phyloP scores from a whole-genome alignment of 2,797 vertebrate genomes.

The Lacerta bilineata region DNA sequence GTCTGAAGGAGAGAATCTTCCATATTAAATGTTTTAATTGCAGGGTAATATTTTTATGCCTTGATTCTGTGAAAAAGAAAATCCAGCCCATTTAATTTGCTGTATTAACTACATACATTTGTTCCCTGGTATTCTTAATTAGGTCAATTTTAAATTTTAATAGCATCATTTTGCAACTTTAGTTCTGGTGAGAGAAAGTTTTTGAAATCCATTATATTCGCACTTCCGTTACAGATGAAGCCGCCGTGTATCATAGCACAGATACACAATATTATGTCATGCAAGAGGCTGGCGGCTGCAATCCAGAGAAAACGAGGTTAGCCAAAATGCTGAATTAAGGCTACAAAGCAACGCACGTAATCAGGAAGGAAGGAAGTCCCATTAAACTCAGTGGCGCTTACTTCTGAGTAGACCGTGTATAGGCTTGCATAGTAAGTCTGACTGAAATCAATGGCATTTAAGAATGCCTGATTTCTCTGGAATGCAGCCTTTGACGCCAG shows the following conservation, averaged over 20 bases:
- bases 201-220: slow-evolving; percentile 61
- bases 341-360: neutral
- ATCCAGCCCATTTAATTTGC: slow-evolving; percentile 54
- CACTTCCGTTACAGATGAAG: slow-evolving; percentile 46
- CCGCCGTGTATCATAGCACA: neutral
- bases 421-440: neutral
- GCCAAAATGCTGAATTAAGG: neutral
- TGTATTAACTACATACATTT: slow-evolving; percentile 63
- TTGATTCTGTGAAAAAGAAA: slow-evolving; percentile 47
- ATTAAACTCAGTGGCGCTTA: neutral
- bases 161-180: slow-evolving; percentile 70
- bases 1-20: slow-evolving; percentile 66
- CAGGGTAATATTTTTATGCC: slow-evolving; percentile 61
- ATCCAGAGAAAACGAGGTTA: slow-evolving; percentile 1
- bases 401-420: neutral
- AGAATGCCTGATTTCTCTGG: neutral
- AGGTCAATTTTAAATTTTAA: slow-evolving; percentile 72
- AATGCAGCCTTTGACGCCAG: neutral
- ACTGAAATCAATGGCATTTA: slow-evolving; percentile 27
- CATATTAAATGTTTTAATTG: slow-evolving; percentile 72
- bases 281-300: slow-evolving; percentile 26
- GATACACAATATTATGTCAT: slow-evolving; percentile 43
- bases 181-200: slow-evolving; percentile 65
- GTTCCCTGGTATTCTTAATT: slow-evolving; percentile 67
- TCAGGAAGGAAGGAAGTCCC: neutral